These are phyloP conservation scores for Thera obeliscata DNA, from an alignment of 2,888 invertebrate genomes.

Conservation along the genomic window DNA sequence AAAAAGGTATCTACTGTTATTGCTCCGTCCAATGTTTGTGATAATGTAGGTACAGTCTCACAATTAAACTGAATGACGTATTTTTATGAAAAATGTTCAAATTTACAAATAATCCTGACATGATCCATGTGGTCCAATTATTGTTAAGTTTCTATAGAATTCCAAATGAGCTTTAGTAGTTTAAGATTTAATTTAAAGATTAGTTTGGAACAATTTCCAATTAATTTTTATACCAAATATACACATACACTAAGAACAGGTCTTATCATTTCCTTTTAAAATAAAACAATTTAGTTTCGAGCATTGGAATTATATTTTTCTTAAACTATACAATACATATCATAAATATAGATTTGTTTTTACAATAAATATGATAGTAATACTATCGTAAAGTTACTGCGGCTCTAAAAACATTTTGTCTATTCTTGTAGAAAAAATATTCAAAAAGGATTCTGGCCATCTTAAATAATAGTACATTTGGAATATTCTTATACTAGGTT, in stretches of 20 bases:
- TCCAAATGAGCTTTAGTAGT: slow-evolving; percentile 45
- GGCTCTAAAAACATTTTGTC: neutral
- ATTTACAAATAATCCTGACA: slow-evolving; percentile 19
- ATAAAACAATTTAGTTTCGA: slow-evolving; percentile 51
- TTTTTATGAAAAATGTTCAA: slow-evolving; percentile 16
- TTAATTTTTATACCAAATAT: slow-evolving; percentile 82
- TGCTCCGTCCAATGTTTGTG: slow-evolving; percentile 30
- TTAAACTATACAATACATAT: neutral
- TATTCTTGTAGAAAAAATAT: neutral
- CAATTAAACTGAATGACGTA: slow-evolving; percentile 6
- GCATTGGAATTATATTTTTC: slow-evolving; percentile 67
- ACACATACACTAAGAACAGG: slow-evolving; percentile 54
- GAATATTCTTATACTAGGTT: slow-evolving; percentile 28
- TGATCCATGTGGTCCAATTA: slow-evolving; percentile 25
- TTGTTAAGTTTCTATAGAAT: slow-evolving; percentile 36
- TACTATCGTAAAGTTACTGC: neutral
- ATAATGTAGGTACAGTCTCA: slow-evolving; percentile 6
- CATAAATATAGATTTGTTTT: neutral
- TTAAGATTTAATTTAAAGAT: slow-evolving; percentile 62
- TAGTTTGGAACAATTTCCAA: slow-evolving; percentile 64
- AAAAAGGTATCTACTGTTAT: slow-evolving; percentile 9
- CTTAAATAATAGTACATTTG: slow-evolving; percentile 9
- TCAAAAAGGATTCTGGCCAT: neutral
- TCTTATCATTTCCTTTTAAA: slow-evolving; percentile 38
- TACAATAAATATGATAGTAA: neutral